A percentile compares a stretch with the other conserved stretches of the same genome.
Evolutionary conservation across 2,888 invertebrate genomes (phyloP).

Genomic region (Sarcophaga variegata): DNA sequence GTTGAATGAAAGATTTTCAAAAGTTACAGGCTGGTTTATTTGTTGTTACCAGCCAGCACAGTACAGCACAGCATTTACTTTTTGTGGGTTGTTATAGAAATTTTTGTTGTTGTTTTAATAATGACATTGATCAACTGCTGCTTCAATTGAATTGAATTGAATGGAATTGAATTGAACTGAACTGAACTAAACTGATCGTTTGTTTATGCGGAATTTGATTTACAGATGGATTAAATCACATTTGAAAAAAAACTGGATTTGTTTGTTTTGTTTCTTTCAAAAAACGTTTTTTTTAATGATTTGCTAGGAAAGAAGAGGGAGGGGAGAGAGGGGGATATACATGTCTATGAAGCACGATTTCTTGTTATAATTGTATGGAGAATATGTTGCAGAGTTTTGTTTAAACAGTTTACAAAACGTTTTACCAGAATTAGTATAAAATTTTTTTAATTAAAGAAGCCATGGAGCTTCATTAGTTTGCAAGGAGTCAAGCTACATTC

Average conservation of each 20-base stretch:
- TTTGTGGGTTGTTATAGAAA: slow-evolving; percentile 48
- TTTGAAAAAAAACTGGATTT: slow-evolving; percentile 22
- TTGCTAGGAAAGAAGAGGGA: too few relatives aligned
- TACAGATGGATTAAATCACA: slow-evolving; percentile 24
- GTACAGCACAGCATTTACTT: not conserved
- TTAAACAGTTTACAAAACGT: too few relatives aligned
- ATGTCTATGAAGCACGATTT: slow-evolving; percentile 1
- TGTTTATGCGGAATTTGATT: slow-evolving; percentile 27
- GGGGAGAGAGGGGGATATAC: not conserved
- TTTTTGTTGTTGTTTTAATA: slow-evolving; percentile 37
- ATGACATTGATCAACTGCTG: slow-evolving; percentile 51
- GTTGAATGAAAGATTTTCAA: not conserved
- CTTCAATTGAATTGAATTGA: slow-evolving; percentile 16
- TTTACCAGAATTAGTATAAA: too few relatives aligned
- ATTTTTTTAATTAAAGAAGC: too few relatives aligned
- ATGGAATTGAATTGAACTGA: slow-evolving; percentile 2
- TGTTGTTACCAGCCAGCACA: too few relatives aligned
- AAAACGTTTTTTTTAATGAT: too few relatives aligned
- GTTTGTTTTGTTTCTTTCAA: not conserved
- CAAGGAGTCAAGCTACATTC: too few relatives aligned
- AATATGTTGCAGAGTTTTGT: too few relatives aligned
- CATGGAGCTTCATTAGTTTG: too few relatives aligned
- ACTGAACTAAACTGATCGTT: slow-evolving; percentile 22
- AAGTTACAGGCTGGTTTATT: not conserved
- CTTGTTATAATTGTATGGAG: not conserved